phyloP scores from a whole-genome alignment of 2,797 vertebrate genomes.

The Lagocephalus sceleratus region DNA sequence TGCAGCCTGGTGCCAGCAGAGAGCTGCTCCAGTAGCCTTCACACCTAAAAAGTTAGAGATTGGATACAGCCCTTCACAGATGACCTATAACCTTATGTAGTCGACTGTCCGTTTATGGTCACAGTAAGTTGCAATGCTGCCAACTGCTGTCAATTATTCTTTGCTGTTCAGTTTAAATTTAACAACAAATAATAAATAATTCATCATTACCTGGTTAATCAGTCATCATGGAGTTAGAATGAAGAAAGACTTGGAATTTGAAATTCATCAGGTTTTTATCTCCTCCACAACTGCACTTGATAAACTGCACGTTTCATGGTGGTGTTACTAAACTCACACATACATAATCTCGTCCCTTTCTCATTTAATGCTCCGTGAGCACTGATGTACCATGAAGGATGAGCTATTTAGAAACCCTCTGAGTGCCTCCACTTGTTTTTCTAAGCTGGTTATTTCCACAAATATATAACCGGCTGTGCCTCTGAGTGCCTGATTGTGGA shows the following conservation, averaged over 20 bases:
- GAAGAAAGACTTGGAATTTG: no score
- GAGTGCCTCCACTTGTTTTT: conserved; percentile 9
- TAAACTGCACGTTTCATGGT: not conserved
- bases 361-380: conserved; percentile 26
- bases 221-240: not conserved
- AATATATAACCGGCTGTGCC: not conserved
- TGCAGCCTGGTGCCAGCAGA: no score
- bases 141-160: no score
- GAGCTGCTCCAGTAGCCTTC: no score
- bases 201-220: not conserved
- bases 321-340: conserved; percentile 33
- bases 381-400: conserved; percentile 35
- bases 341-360: conserved; percentile 20
- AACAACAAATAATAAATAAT: no score
- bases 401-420: conserved; percentile 22
- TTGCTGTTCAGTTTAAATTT: no score
- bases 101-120: no score
- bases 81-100: no score
- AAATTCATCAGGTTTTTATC: conserved; percentile 3
- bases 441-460: conserved; percentile 3
- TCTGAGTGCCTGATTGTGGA: not conserved
- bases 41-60: no score
- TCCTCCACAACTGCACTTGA: not conserved
- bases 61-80: no score
- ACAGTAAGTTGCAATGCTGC: no score